These are phyloP conservation scores for Shinisaurus crocodilurus DNA, from an alignment of 2,113 vertebrate species.

Conservation along the genomic window DNA sequence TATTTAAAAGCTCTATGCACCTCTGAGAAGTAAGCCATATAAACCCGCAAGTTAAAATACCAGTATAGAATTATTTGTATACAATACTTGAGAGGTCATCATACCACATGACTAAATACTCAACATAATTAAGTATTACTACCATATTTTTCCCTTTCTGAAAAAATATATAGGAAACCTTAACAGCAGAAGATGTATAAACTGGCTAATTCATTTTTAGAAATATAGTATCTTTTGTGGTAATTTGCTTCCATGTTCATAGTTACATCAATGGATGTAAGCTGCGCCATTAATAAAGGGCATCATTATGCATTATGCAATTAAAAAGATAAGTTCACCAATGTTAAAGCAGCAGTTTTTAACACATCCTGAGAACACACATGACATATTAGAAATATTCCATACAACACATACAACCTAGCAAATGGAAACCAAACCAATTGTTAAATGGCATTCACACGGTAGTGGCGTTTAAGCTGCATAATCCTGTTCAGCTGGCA, in stretches of 20 bases:
- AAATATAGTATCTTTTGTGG: background rate
- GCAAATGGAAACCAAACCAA: conserved; percentile 53
- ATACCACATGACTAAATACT: background rate
- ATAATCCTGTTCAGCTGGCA: conserved; percentile 75
- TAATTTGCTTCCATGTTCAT: background rate
- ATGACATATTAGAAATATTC: background rate
- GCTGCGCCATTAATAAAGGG: background rate
- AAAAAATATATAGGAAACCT: background rate
- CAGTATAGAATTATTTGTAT: background rate
- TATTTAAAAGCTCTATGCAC: background rate
- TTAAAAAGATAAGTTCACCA: background rate
- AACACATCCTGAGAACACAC: background rate
- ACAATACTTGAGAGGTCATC: background rate
- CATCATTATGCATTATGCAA: background rate
- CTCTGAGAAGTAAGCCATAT: background rate
- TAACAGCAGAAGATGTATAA: background rate
- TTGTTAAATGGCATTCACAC: conserved; percentile 57
- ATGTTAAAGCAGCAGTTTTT: background rate
- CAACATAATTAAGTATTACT: background rate
- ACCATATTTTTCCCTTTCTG: background rate
- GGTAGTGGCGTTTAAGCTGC: conserved; percentile 60
- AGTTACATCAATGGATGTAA: background rate
- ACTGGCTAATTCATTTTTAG: background rate
- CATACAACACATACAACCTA: conserved; percentile 33
- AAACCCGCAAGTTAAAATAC: background rate